Base-by-base conservation (phyloP, 2,113 vertebrate species). In the Cyprinodon variegatus region DNA sequence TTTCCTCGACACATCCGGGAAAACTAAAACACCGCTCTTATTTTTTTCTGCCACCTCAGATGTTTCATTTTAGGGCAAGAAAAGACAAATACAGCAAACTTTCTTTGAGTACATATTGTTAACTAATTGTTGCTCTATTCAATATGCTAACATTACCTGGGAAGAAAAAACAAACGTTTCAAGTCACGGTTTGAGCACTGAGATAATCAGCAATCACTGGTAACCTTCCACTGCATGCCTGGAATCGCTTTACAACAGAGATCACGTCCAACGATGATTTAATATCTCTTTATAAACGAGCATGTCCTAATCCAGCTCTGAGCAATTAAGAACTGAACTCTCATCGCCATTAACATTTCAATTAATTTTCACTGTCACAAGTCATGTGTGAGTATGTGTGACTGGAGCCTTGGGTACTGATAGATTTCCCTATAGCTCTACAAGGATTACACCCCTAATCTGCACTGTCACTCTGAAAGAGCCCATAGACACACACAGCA, bases 371-470 rank as follows among this genome's bases (percentile, higher is more conserved):
- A 91, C 79, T 89, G 88, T 50, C 59, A 61, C 87, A 6, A 88
- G 93, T 90, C 92, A 93, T 17, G 62, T 89, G 95, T 90, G 93
- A 92, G 72, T 46, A 70, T 95, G 95, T 94, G 94, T 94, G 92
- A 63, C 39, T 74, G 74, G 63, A 80, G 82, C 79, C 79, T 64
- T 65, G 77, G 76, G 75, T 82, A 74, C 87, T 92, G 83, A 87
- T 83, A 89, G 53, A 73, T 93, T 93, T 93, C 72, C 94, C 93
- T 90, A 82, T 91, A 94, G 94, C 93, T 93, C 94, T 81, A 76
- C 83, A 60, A 91, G 93, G 94, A 97, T 96, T 96, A 96, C 95
- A 95, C 94, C 79, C 83, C 84, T 95, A 95, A 96, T 94, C 94
- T 88, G 90, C 92, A 91, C 93, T 95, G 96, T 96, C 95, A 93